Evolutionary conservation across 2,113 vertebrate species (phyloP).

Genomic region (Phylloscopus whistleri): DNA sequence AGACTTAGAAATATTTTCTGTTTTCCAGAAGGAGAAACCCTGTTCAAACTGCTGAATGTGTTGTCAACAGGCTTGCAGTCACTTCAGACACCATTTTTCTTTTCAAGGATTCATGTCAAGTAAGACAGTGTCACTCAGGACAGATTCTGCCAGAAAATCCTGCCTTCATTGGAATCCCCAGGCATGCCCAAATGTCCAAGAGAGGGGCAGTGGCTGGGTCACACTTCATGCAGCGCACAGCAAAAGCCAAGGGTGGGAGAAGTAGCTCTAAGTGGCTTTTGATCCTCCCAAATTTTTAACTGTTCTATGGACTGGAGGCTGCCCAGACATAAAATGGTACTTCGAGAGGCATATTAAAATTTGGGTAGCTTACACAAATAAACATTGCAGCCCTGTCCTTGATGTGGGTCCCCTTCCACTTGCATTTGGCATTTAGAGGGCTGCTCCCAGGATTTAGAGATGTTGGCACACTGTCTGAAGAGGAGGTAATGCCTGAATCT

Average conservation of each 20-base stretch:
- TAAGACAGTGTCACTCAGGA: not conserved
- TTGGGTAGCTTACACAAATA: not conserved
- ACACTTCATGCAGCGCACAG: not conserved
- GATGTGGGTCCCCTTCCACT: not conserved
- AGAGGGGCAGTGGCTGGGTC: not conserved
- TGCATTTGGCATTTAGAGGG: not conserved
- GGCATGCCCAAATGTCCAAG: fast-evolving
- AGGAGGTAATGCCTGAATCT: not conserved
- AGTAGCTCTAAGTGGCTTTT: not conserved
- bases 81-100: not conserved
- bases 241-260: not conserved
- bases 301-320: not conserved
- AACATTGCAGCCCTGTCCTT: not conserved
- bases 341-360: not conserved
- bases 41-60: not conserved
- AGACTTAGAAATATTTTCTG: not conserved
- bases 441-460: not conserved
- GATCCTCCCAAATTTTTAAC: not conserved
- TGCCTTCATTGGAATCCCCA: not conserved
- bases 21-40: not conserved
- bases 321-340: not conserved
- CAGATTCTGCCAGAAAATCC: not conserved
- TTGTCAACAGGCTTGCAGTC: not conserved
- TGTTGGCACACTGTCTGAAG: not conserved
- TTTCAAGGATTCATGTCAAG: not conserved